A percentile compares a stretch with the other conserved stretches of the same genome.
These are phyloP conservation scores for Phoxinus dragarum DNA, from an alignment of 2,797 vertebrate genomes.

Conservation along the genomic window DNA sequence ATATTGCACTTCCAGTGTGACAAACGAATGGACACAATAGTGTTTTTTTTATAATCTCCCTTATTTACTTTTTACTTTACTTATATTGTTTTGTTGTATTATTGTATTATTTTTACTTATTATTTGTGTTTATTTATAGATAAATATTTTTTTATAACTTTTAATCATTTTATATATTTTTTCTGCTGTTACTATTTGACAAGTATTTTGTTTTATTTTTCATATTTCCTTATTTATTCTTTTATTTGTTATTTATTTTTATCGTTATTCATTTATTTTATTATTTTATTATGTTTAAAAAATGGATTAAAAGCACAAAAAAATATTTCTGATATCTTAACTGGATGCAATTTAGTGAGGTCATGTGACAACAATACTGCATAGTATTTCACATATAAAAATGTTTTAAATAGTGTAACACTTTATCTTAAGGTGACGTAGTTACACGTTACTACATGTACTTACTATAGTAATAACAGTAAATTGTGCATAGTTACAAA, in stretches of 20 bases:
- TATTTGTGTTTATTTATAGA: background rate
- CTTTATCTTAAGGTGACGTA: too few relatives aligned
- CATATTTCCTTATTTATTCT: background rate
- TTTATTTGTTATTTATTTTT: background rate
- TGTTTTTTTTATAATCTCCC: background rate
- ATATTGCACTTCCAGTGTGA: background rate
- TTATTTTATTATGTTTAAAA: background rate
- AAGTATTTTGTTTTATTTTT: background rate
- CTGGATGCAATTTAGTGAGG: background rate
- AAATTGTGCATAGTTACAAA: too few relatives aligned
- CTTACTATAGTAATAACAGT: too few relatives aligned
- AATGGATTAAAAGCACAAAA: background rate
- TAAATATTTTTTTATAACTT: too few relatives aligned
- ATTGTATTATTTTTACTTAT: too few relatives aligned
- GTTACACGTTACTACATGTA: too few relatives aligned
- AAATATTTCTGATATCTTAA: background rate
- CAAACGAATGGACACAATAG: background rate
- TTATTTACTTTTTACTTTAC: background rate
- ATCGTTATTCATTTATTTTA: background rate
- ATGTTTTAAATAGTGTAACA: too few relatives aligned
- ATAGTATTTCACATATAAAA: background rate
- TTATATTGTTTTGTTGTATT: background rate
- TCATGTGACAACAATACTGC: background rate
- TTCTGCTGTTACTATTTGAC: background rate
- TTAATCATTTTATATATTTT: too few relatives aligned